phyloP scores from a whole-genome alignment of 2,113 vertebrate genomes.

The Odocoileus hemionus region DNA sequence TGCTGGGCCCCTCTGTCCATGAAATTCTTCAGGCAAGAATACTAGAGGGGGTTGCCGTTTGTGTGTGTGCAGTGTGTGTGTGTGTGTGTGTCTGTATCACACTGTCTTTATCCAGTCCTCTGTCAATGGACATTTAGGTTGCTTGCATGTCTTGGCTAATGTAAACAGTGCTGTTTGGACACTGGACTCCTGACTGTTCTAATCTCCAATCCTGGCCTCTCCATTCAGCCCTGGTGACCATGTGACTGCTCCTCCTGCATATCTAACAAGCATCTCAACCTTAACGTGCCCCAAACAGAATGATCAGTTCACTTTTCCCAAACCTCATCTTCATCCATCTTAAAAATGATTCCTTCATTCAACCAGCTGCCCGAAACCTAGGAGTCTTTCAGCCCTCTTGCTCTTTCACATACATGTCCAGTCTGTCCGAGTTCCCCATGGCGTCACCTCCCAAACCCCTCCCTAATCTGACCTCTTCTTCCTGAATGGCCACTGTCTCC shows the following conservation, averaged over 20 bases:
- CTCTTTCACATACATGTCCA: too few relatives aligned
- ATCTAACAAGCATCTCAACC: background rate
- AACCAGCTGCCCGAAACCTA: background rate
- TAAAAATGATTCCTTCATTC: background rate
- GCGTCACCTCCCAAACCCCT: background rate
- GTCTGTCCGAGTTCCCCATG: rapidly evolving
- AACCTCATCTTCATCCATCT: background rate
- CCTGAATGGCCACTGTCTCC: background rate
- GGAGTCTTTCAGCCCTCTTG: background rate
- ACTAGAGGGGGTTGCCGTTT: background rate
- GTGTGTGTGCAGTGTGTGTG: too few relatives aligned
- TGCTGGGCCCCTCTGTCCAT: background rate
- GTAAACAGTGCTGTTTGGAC: background rate
- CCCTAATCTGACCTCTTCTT: background rate
- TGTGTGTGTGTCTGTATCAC: too few relatives aligned
- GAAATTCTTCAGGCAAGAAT: background rate
- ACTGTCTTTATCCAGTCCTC: background rate
- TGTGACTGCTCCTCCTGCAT: background rate
- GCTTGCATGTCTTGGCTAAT: background rate
- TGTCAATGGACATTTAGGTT: background rate
- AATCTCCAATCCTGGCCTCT: background rate
- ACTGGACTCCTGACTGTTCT: background rate
- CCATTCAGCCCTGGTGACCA: background rate
- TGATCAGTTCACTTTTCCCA: background rate
- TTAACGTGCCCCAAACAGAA: background rate